These are phyloP conservation scores for Heliothis subflexa DNA, from an alignment of 1,140 invertebrate genomes.

Conservation along the genomic window DNA sequence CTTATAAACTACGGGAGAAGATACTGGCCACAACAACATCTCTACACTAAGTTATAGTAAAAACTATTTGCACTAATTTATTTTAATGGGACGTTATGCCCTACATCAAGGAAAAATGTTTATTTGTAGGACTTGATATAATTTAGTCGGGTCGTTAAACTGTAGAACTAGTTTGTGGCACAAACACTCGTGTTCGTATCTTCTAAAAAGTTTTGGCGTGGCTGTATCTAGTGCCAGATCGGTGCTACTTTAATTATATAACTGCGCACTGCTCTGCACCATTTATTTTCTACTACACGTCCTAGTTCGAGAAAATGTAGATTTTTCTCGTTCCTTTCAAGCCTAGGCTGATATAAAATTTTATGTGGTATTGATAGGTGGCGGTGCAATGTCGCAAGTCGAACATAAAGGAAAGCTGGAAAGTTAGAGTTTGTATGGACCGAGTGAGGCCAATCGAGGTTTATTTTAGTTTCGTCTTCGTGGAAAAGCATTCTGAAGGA, in stretches of 20 bases:
- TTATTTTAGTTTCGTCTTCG: conserved; percentile 35
- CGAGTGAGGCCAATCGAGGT: conserved; percentile 35
- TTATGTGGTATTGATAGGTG: conserved; percentile 23
- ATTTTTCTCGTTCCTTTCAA: conserved; percentile 7
- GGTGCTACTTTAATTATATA: conserved; percentile 29
- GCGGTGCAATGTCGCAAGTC: conserved; percentile 4
- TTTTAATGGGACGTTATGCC: too few species aligned
- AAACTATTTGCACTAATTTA: too few species aligned
- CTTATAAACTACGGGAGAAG: too few species aligned
- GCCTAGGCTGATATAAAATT: conserved; percentile 22
- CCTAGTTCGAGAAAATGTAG: conserved; percentile 1
- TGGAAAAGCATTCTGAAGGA: conserved; percentile 8
- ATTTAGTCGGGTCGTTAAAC: conserved; percentile 1
- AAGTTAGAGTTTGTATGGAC: conserved; percentile 17
- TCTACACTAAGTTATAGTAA: too few species aligned
- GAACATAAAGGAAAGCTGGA: conserved; percentile 1
- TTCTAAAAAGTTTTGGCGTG: conserved; percentile 30
- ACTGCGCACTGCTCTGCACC: conserved; percentile 6
- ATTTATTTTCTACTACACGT: conserved; percentile 22
- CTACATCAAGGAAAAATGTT: too few species aligned
- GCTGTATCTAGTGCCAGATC: conserved; percentile 25
- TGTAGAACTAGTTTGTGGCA: neutral
- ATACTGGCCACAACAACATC: too few species aligned
- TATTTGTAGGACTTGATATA: neutral
- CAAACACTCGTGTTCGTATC: conserved; percentile 24